Conservation (phyloP, 2,113 vertebrate species). For the Sturnus vulgaris region DNA sequence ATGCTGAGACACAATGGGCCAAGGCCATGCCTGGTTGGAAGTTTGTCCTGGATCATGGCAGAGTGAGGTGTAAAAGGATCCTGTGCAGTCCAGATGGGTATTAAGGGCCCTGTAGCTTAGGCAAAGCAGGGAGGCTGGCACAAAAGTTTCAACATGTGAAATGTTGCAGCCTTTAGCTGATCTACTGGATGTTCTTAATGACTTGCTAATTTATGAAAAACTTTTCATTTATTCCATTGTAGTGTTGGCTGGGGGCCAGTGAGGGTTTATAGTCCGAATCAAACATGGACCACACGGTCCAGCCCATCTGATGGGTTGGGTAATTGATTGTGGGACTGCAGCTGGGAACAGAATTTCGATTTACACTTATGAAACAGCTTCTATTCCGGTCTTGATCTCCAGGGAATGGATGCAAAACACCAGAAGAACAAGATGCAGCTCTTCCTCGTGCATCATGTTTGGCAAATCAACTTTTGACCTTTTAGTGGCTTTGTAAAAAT, state of each 20-base stretch:
- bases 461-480: constrained; percentile 12
- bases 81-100: neutral
- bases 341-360: neutral
- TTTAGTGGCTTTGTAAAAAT: neutral
- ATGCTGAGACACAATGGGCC: neutral
- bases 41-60: neutral
- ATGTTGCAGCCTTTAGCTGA: neutral
- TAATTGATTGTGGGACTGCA: neutral
- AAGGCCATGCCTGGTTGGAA: neutral
- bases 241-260: neutral
- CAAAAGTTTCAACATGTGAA: neutral
- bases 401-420: neutral
- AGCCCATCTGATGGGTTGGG: neutral
- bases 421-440: neutral
- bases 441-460: neutral
- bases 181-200: neutral
- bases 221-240: neutral
- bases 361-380: neutral
- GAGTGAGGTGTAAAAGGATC: neutral
- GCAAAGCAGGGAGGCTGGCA: neutral
- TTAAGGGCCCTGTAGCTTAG: neutral
- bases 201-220: neutral
- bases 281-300: neutral
- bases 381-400: neutral
- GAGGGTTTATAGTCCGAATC: neutral